Percentiles rank a stretch among this genome's conserved stretches.
These are phyloP conservation scores for Hormaphis cornu DNA, from an alignment of 1,140 invertebrate genomes.

Conservation along the genomic window DNA sequence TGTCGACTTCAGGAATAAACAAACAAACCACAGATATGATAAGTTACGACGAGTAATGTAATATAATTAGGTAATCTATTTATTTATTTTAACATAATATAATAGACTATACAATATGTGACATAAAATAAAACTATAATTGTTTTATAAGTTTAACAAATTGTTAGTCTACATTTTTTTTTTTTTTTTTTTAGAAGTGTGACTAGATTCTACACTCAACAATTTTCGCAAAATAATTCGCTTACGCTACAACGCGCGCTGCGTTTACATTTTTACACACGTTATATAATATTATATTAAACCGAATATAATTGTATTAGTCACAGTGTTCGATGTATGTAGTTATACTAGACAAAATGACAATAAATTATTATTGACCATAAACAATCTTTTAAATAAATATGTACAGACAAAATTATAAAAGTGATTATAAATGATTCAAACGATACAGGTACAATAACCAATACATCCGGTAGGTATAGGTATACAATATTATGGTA, in stretches of 20 bases:
- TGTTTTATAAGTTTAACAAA: constrained; percentile 5
- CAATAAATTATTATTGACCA: background rate
- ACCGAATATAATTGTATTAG: constrained; percentile 7
- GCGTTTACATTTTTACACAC: background rate
- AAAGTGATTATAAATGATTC: constrained; percentile 8
- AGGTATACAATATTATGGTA: no score
- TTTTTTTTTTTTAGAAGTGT: constrained; percentile 9
- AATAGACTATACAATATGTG: constrained; percentile 1
- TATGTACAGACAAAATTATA: constrained; percentile 18
- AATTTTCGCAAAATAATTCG: constrained; percentile 1
- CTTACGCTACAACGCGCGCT: background rate
- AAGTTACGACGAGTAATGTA: no score
- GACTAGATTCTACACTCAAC: constrained; percentile 29
- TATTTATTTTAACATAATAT: background rate
- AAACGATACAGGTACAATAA: background rate
- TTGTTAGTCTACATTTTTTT: constrained; percentile 18
- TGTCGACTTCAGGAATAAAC: no score
- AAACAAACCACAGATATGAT: no score
- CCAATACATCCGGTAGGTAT: background rate
- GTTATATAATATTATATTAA: background rate
- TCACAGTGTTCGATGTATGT: background rate
- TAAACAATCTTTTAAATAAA: background rate
- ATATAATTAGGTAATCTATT: constrained; percentile 3
- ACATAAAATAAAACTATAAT: constrained; percentile 6
- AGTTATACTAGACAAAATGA: background rate